A percentile compares a stretch with the other conserved stretches of the same genome.
These are phyloP conservation scores for Clarias macrocephalus DNA, from an alignment of 2,113 vertebrate species.

Conservation along the genomic window DNA sequence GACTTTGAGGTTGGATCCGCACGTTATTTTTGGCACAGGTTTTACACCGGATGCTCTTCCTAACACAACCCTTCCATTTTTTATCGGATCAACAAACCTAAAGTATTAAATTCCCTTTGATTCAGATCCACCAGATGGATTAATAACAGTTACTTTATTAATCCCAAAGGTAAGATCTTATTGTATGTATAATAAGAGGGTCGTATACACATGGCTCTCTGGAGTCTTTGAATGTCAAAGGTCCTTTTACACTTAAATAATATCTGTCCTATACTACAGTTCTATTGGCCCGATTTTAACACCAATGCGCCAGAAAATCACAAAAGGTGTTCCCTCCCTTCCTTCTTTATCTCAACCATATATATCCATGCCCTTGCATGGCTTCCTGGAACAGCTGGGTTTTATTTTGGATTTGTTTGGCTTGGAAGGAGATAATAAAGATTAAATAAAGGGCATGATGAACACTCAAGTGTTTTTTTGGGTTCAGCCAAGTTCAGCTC, in stretches of 20 bases:
- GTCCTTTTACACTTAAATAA: neutral
- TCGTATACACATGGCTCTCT: neutral
- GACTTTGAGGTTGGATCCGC: too few species aligned
- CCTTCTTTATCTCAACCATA: neutral
- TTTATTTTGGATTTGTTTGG: neutral
- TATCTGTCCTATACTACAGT: neutral
- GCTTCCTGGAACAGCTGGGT: neutral
- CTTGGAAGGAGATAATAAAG: conserved; percentile 24
- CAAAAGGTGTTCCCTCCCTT: neutral
- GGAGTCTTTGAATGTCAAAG: neutral
- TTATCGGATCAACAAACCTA: neutral
- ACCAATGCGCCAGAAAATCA: neutral
- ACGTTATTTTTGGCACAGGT: too few species aligned
- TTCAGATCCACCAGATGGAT: neutral
- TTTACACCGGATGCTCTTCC: too few species aligned
- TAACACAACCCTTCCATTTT: too few species aligned
- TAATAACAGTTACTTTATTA: too few species aligned
- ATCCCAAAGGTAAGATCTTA: too few species aligned
- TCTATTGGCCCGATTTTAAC: neutral
- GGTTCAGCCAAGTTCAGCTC: neutral
- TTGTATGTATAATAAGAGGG: neutral
- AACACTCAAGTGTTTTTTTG: neutral
- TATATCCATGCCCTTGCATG: neutral
- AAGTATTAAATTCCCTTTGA: neutral
- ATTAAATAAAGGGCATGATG: neutral